Evolutionary conservation across 2,888 invertebrate species (phyloP), one percentile per base, ranked within the genome.

Genomic region (Ischnura elegans): DNA sequence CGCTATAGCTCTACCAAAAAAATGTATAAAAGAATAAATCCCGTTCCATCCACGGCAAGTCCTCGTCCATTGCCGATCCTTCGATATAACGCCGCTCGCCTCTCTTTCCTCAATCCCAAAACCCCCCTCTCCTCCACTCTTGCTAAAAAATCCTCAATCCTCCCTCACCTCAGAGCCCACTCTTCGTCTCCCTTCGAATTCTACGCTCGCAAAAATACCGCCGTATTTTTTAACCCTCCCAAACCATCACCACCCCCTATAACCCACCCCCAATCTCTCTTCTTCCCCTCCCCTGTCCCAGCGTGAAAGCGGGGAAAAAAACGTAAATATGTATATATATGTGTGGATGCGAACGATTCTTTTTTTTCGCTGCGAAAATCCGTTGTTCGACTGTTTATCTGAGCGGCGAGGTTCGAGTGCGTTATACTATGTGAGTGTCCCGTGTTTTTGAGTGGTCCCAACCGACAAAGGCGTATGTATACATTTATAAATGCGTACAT

Each of bases 1-100:
- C 90, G 90, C 90, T 61, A 90, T 90, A 55, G 90, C 90, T 90
- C 90, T n/a, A n/a, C n/a, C n/a, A n/a, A n/a, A n/a, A n/a, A n/a
- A n/a, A n/a, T n/a, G n/a, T n/a, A n/a, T n/a, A n/a, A n/a, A n/a
- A n/a, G n/a, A 90, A 90, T 36, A 51, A 90, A 43, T 61, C 90
- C 86, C 46, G 46, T 86, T 43, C 46, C 45, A 46, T 36, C 36
- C 76, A n/a, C 61, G 61, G 1, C 61, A n/a, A 21, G 61, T 61
- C 10, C 76, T 13, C 76, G 21, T 36, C 76, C 76, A 76, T 36
- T 76, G 8, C 76, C 76, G 76, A 76, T 76, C 76, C 76, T 76
- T 76, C 76, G 76, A 76, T 76, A 76, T 36, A 21, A 76, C 51
- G 61, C 61, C 61, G n/a, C n/a, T 5, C n/a, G 10, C 61, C 0